Base-by-base conservation (phyloP, 2,888 invertebrate genomes). In the Papilio protenor region DNA sequence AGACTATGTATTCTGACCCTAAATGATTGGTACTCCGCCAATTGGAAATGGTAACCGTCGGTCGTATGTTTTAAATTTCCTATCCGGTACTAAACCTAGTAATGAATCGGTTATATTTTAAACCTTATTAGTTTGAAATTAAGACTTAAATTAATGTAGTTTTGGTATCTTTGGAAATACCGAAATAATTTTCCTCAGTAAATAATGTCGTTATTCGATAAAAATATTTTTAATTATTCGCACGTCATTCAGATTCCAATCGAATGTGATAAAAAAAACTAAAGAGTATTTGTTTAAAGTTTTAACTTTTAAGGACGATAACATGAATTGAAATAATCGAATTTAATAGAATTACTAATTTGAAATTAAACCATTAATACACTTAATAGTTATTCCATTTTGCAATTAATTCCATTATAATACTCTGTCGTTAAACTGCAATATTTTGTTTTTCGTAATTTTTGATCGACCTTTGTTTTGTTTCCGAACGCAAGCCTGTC, bases 1-100 rank as follows among this genome's bases (percentile, higher is more conserved):
- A n/a, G 21, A 33, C 27, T 73, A 27, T 75, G 40, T 66, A 45
- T 77, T 52, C 71, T 64, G 70, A 70, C 74, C 71, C 74, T 77
- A 64, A 55, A 73, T 57, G 74, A 74, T 73, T 77, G 77, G 74
- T 77, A 70, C 70, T 70, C 40, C n/a, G 77, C 77, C 77, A 77
- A 77, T 77, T 75, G 71, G 61, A 71, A 75, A 70, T 75, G 47
- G 49, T 71, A 71, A 59, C n/a, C 18, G 59, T n/a, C 45, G 70
- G 23, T 70, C 11, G 21, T 49, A 71, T 57, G 70, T 57, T 45
- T 75, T 21, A 75, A 57, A 66, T 75, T 11, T 70, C 52, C 69
- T 57, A 75, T 75, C 69, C 75, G 75, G 69, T 75, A 74, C 61
- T 64, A 18, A 64, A 61, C 64, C 64, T 74, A 27, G 11, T 23